phyloP scores from a whole-genome alignment of 2,888 invertebrate species.

The Hypomecis atomaria region DNA sequence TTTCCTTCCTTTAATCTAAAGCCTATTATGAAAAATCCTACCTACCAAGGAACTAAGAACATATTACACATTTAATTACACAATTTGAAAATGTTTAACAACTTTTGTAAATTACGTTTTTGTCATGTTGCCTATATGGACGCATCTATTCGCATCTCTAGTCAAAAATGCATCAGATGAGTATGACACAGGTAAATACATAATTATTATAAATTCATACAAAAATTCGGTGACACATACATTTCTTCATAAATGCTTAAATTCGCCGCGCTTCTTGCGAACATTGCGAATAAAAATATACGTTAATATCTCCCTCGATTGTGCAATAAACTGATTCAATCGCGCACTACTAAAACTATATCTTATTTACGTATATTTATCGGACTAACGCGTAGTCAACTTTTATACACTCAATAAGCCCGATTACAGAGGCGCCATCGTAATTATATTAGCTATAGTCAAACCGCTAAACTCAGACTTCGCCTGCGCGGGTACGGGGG shows the following conservation, averaged over 20 bases:
- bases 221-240: constrained; percentile 71
- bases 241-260: constrained; percentile 60
- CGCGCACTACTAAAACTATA: too few relatives aligned
- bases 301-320: background rate
- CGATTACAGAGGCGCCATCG: too few relatives aligned
- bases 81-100: constrained; percentile 6
- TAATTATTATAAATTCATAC: constrained; percentile 71
- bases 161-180: constrained; percentile 78
- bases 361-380: too few relatives aligned
- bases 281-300: constrained; percentile 4
- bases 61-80: constrained; percentile 9
- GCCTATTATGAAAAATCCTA: constrained; percentile 6
- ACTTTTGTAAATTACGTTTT: constrained; percentile 3
- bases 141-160: constrained; percentile 42
- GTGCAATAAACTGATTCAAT: too few relatives aligned
- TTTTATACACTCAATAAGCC: too few relatives aligned
- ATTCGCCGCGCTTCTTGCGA: constrained; percentile 31
- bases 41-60: constrained; percentile 12
- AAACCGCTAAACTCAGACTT: too few relatives aligned
- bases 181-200: constrained; percentile 78
- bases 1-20: background rate
- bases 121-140: constrained; percentile 15
- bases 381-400: too few relatives aligned
- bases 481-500: too few relatives aligned
- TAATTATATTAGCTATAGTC: too few relatives aligned